Conservation (phyloP, 2,888 invertebrate species). For the Pseudanteris insignis region DNA sequence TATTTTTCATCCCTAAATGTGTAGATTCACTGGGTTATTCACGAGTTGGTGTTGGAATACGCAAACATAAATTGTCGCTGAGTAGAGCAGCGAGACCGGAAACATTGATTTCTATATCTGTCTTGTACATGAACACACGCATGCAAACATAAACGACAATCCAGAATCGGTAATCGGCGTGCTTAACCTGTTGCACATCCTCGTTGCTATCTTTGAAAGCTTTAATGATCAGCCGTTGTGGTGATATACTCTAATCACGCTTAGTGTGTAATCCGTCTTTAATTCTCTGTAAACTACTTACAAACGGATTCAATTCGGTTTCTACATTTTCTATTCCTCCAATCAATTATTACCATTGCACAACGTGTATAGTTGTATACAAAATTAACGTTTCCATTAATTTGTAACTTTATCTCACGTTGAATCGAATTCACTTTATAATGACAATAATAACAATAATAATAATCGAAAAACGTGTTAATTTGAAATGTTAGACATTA, state of each 20-base stretch:
- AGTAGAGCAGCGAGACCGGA: constrained; percentile 20
- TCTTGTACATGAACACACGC: constrained; percentile 16
- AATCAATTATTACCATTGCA: too few species aligned
- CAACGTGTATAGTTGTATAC: too few species aligned
- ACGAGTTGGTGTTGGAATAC: constrained; percentile 9
- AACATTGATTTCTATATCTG: constrained; percentile 38
- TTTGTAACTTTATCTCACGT: too few species aligned
- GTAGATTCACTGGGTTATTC: too few species aligned
- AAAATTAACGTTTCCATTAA: too few species aligned
- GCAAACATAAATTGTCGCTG: constrained; percentile 13
- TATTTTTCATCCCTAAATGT: too few species aligned
- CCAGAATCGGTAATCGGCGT: constrained; percentile 49
- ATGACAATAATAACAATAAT: too few species aligned
- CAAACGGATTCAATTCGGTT: too few species aligned
- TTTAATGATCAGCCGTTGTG: constrained; percentile 32
- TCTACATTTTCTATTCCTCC: background rate
- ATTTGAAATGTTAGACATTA: too few species aligned
- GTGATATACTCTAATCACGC: constrained; percentile 19
- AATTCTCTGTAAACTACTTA: background rate
- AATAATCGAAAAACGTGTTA: too few species aligned
- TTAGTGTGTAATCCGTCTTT: constrained; percentile 16
- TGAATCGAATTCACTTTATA: too few species aligned
- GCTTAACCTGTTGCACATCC: constrained; percentile 47
- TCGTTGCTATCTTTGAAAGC: constrained; percentile 38
- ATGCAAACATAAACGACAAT: constrained; percentile 39